Base-by-base conservation (phyloP, 2,797 vertebrate genomes). In the Vireo griseus region DNA sequence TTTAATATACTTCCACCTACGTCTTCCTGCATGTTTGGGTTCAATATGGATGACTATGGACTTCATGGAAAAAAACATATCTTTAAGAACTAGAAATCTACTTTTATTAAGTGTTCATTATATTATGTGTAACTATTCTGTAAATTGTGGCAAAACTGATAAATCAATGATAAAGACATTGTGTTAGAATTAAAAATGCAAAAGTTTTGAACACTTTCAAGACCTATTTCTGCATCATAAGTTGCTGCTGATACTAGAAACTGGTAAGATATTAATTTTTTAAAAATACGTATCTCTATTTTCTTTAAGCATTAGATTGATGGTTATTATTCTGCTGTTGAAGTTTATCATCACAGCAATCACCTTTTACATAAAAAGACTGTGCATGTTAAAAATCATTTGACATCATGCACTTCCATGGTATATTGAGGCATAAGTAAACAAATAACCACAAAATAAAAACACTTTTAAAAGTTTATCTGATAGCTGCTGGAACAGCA, bases 1-100 rank as follows among this genome's bases (percentile, higher is more conserved):
- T 98, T 98, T 98, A 98, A 98, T 98, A 97, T 94, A 98, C 91
- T 97, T 98, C 97, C 97, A 98, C 97, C 97, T 98, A 97, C 31
- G 87, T 98, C 98, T 98, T 97, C 90, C 96, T 97, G 95, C 97
- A 98, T 97, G 96, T 94, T 97, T 97, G 97, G 93, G 94, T 97
- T 98, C 97, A 97, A 97, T 97, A 98, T 97, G 90, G 97, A 97
- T 98, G 97, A 92, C 94, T 92, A 89, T 3, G 20, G 91, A 97
- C 93, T 96, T 96, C 12, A 10, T 84, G 80, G 76, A 88, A 73
- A 72, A 67, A 90, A 86, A 92, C 90, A 80, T 69, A 88, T 90
- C 68, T 62, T 42, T 93, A 89, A 85, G 90, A 97, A 94, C 54
- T 86, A 87, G 84, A 94, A 94, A 96, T 92, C 54, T 94, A 37